Percentiles rank a stretch among this genome's conserved stretches.
Conservation (phyloP, 2,888 invertebrate species). For the Onchidella celtica region DNA sequence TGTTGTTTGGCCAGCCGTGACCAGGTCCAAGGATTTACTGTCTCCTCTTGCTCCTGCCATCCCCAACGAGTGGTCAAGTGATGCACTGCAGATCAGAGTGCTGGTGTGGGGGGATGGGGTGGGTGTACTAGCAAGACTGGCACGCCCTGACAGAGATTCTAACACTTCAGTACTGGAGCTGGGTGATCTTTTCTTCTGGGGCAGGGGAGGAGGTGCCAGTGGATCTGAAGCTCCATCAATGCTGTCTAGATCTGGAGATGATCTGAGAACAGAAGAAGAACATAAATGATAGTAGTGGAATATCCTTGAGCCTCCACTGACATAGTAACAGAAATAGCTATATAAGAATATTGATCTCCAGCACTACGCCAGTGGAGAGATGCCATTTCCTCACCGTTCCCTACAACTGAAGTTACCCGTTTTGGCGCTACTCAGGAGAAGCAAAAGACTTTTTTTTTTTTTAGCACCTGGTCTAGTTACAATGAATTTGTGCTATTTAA, state of each 20-base stretch:
- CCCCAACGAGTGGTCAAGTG: constrained; percentile 33
- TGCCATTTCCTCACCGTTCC: too few relatives aligned
- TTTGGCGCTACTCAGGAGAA: too few relatives aligned
- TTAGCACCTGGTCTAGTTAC: too few relatives aligned
- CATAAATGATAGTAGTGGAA: neutral
- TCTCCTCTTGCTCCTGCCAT: constrained; percentile 4
- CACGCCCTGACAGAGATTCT: constrained; percentile 59
- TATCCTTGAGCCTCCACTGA: neutral
- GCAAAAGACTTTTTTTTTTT: too few relatives aligned
- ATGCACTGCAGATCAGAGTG: constrained; percentile 12
- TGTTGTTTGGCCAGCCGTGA: neutral
- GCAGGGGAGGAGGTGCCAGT: constrained; percentile 65
- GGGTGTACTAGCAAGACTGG: constrained; percentile 40
- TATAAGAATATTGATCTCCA: too few relatives aligned
- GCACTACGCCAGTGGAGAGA: too few relatives aligned
- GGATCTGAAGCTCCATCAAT: constrained; percentile 44
- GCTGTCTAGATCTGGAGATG: constrained; percentile 7
- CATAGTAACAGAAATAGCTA: too few relatives aligned
- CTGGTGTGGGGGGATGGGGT: too few relatives aligned
- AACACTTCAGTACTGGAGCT: constrained; percentile 59
- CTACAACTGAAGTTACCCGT: too few relatives aligned
- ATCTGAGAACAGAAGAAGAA: too few relatives aligned
- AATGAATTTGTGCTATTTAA: too few relatives aligned
- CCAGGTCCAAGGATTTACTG: too few relatives aligned
- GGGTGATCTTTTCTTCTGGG: constrained; percentile 65